A percentile compares a stretch with the other conserved stretches of the same genome.
Evolutionary conservation across 2,113 vertebrate genomes (phyloP).

Genomic region (Ammodytes dubius): DNA sequence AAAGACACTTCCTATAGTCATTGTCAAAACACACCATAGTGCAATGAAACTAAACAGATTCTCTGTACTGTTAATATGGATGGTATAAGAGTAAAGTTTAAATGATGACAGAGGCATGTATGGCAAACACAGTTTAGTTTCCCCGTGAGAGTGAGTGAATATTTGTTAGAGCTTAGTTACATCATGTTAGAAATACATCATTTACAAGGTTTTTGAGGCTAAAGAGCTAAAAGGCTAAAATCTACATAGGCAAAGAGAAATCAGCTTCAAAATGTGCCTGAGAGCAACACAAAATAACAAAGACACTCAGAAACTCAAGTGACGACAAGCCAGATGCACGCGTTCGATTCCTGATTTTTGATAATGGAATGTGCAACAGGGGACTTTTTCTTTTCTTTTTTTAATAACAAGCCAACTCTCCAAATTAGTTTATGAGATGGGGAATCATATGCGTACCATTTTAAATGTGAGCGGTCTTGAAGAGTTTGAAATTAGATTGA

Average conservation of each 20-base stretch:
- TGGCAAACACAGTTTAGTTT: conserved; percentile 67
- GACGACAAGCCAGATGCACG: conserved; percentile 66
- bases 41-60: conserved; percentile 71
- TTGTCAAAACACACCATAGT: conserved; percentile 76
- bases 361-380: conserved; percentile 73
- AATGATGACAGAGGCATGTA: conserved; percentile 68
- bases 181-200: conserved; percentile 77
- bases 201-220: conserved; percentile 84
- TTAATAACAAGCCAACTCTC: conserved; percentile 29
- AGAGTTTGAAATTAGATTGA: conserved; percentile 20
- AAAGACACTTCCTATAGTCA: conserved; percentile 80
- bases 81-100: conserved; percentile 49
- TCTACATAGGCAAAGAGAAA: conserved; percentile 77
- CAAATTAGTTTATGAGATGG: conserved; percentile 25
- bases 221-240: conserved; percentile 78
- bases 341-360: conserved; percentile 56
- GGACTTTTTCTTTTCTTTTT: conserved; percentile 27
- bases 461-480: conserved; percentile 22
- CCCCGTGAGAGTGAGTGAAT: conserved; percentile 60
- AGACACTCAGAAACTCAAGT: conserved; percentile 62
- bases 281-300: conserved; percentile 56
- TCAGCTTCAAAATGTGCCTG: conserved; percentile 76
- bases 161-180: conserved; percentile 70
- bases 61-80: conserved; percentile 63
- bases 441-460: conserved; percentile 55